These are phyloP conservation scores for Clivina fossor DNA, from an alignment of 2,888 invertebrate species.

Conservation along the genomic window DNA sequence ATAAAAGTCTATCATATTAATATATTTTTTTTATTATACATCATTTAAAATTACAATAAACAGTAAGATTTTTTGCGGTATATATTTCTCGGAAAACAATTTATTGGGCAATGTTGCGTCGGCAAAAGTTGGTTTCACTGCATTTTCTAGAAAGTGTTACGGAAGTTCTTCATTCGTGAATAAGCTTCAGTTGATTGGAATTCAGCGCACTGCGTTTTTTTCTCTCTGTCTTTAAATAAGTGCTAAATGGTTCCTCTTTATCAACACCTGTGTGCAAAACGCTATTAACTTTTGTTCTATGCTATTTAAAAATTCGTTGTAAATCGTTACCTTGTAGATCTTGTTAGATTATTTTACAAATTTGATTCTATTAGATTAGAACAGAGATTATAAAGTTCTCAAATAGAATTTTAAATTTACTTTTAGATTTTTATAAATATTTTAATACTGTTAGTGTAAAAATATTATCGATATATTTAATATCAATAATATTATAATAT, in stretches of 20 bases:
- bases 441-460: too few relatives aligned
- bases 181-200: constrained; percentile 11
- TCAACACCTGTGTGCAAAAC: neutral
- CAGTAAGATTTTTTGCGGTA: constrained; percentile 7
- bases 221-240: neutral
- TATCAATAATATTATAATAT: too few relatives aligned
- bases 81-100: constrained; percentile 8
- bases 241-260: neutral
- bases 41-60: too few relatives aligned
- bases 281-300: neutral
- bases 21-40: too few relatives aligned
- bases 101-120: constrained; percentile 11
- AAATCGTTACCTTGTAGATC: neutral
- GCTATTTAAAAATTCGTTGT: neutral
- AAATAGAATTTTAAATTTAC: neutral
- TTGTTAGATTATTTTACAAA: neutral
- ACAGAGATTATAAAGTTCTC: neutral
- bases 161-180: constrained; percentile 25
- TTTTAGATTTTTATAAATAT: neutral
- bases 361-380: too few relatives aligned
- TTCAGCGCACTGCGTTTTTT: constrained; percentile 11
- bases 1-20: too few relatives aligned
- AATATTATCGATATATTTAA: too few relatives aligned
- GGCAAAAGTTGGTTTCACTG: constrained; percentile 8
- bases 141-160: constrained; percentile 18